These are phyloP conservation scores for Asteroscopus sphinx DNA, from an alignment of 2,888 invertebrate species.

Conservation along the genomic window DNA sequence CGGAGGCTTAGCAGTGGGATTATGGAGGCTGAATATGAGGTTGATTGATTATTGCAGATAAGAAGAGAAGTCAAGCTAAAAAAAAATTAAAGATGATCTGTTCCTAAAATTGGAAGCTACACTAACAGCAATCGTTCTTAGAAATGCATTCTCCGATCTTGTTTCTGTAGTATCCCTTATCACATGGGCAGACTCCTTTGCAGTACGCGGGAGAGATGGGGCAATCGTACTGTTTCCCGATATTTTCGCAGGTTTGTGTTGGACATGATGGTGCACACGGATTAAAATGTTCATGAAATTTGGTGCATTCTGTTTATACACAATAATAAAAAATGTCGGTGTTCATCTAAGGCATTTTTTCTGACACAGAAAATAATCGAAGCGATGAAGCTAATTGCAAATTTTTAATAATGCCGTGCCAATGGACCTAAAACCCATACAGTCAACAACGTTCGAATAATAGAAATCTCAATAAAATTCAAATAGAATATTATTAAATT, in stretches of 20 bases:
- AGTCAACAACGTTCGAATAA: too few species aligned
- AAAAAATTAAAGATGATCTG: not conserved
- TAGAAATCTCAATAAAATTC: not conserved
- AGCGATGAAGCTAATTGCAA: too few species aligned
- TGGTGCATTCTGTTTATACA: conserved; percentile 36
- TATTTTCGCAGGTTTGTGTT: conserved; percentile 49
- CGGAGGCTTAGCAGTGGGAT: too few species aligned
- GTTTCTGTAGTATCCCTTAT: conserved; percentile 40
- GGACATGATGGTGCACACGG: conserved; percentile 42
- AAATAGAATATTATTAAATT: not conserved
- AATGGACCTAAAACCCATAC: too few species aligned
- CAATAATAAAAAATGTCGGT: too few species aligned
- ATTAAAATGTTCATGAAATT: conserved; percentile 41
- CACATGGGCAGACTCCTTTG: conserved; percentile 36
- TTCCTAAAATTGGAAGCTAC: not conserved
- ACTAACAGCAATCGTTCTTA: conserved; percentile 41
- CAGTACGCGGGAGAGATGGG: conserved; percentile 28
- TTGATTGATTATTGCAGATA: too few species aligned
- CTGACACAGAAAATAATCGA: too few species aligned
- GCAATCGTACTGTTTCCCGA: conserved; percentile 33
- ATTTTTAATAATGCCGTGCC: too few species aligned
- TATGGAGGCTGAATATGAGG: too few species aligned
- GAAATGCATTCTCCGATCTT: conserved; percentile 37
- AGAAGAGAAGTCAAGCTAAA: too few species aligned
- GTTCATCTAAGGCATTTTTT: too few species aligned